phyloP scores from a whole-genome alignment of 2,888 invertebrate genomes.

The Fabriciana adippe region DNA sequence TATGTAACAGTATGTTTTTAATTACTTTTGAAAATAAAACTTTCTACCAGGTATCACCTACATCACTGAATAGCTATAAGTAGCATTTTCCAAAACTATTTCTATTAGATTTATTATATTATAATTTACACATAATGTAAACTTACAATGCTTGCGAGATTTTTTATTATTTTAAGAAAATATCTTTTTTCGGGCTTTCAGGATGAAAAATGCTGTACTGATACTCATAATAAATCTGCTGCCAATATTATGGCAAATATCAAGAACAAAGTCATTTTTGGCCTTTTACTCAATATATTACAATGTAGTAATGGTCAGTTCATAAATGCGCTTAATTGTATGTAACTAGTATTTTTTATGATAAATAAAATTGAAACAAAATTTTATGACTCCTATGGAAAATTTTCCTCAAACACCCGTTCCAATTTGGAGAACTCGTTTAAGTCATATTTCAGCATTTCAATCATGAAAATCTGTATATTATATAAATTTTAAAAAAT shows the following conservation, averaged over 20 bases:
- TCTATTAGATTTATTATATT: background rate
- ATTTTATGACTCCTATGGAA: too few species aligned
- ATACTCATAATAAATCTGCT: too few species aligned
- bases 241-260: too few species aligned
- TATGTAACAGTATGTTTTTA: background rate
- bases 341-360: too few species aligned
- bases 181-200: constrained; percentile 3
- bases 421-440: background rate
- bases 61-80: background rate
- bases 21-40: background rate
- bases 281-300: background rate
- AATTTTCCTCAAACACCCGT: background rate
- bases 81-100: background rate
- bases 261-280: too few species aligned
- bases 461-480: background rate
- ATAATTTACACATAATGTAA: background rate
- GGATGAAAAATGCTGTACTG: too few species aligned
- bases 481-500: background rate
- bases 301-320: background rate
- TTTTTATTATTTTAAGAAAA: background rate
- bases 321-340: background rate
- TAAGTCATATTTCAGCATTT: background rate
- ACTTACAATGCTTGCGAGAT: background rate
- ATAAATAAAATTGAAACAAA: too few species aligned
- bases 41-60: constrained; percentile 13